Percentiles rank a stretch among this genome's conserved stretches.
These are phyloP conservation scores for Bostrychus sinensis DNA, from an alignment of 2,113 vertebrate genomes.

Conservation along the genomic window DNA sequence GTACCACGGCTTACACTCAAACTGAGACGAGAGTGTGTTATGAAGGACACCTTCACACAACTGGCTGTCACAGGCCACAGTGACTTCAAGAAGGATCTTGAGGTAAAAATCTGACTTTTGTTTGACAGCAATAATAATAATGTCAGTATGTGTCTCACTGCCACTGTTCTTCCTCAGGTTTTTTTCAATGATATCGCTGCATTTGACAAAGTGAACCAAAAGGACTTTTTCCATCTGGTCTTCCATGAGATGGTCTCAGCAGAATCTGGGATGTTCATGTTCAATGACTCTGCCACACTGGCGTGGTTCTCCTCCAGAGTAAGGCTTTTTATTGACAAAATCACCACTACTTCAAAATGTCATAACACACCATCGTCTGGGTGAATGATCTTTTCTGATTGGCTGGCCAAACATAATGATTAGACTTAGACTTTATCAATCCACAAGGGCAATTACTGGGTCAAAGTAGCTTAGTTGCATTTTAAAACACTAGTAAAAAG, in stretches of 20 bases:
- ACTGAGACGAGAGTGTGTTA: not conserved
- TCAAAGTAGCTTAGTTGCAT: too few relatives aligned
- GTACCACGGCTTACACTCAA: not conserved
- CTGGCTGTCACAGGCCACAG: not conserved
- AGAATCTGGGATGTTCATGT: constrained; percentile 72
- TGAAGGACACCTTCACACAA: not conserved
- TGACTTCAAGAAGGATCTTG: not conserved
- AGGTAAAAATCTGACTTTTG: not conserved
- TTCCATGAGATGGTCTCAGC: constrained; percentile 70
- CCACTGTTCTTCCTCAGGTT: not conserved
- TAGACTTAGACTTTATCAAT: too few relatives aligned
- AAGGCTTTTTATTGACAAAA: too few relatives aligned
- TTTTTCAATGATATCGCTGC: not conserved
- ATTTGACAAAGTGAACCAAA: rapidly evolving
- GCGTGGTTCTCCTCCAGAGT: constrained; percentile 82
- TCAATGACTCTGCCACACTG: constrained; percentile 59
- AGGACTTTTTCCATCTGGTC: constrained; percentile 76
- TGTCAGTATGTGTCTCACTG: too few relatives aligned
- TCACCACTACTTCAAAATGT: too few relatives aligned
- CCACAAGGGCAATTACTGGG: too few relatives aligned
- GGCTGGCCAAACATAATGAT: too few relatives aligned
- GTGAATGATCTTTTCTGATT: too few relatives aligned
- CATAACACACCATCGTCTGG: too few relatives aligned
- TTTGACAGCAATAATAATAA: too few relatives aligned
- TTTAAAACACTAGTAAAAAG: too few relatives aligned